phyloP scores from a whole-genome alignment of 2,113 vertebrate species.

The Mormyrus iriodes region DNA sequence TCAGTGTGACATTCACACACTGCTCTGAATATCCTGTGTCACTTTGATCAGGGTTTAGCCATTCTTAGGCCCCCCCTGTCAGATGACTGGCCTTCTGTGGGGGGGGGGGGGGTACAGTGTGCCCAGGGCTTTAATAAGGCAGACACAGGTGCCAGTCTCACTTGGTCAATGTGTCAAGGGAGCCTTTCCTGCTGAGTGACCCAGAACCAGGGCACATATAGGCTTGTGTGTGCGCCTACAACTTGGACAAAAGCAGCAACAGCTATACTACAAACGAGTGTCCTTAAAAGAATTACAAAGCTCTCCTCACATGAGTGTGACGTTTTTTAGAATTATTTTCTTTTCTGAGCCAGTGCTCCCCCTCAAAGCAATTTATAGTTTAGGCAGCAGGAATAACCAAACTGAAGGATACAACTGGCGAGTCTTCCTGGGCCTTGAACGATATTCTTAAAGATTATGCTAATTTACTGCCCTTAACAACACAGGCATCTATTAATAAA shows the following conservation, averaged over 20 bases:
- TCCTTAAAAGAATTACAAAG: neutral
- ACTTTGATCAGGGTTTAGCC: neutral
- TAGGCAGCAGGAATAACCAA: neutral
- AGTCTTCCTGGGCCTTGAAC: neutral
- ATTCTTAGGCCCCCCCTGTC: neutral
- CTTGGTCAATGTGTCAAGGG: neutral
- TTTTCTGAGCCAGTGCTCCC: neutral
- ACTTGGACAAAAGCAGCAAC: neutral
- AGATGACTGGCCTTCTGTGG: neutral
- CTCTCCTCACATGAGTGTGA: neutral
- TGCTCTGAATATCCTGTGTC: neutral
- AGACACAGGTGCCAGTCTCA: neutral
- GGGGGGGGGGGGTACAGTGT: neutral
- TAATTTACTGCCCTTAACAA: neutral
- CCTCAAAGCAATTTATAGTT: neutral
- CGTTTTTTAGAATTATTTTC: neutral
- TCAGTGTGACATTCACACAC: neutral
- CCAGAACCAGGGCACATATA: neutral
- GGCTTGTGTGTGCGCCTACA: neutral
- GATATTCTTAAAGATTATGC: neutral
- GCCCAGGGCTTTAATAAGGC: neutral
- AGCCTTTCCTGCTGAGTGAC: neutral
- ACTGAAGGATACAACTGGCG: neutral
- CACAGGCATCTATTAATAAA: neutral
- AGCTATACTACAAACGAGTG: neutral